Evolutionary conservation across 2,797 vertebrate genomes (phyloP), one percentile per base, ranked within the genome.

Genomic region (Cossypha caffra): DNA sequence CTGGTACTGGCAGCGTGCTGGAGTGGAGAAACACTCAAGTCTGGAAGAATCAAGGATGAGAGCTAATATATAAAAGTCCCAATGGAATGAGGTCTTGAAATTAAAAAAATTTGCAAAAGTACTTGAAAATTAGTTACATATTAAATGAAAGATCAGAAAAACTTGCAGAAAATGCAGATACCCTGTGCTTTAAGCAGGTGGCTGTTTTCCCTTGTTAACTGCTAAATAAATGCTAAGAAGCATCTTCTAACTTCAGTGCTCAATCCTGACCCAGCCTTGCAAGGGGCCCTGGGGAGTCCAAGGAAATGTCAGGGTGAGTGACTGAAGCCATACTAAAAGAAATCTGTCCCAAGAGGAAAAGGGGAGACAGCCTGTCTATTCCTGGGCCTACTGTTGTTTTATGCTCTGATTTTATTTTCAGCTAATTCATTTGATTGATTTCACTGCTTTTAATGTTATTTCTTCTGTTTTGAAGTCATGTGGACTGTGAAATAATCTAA

Each of bases 371-470:
- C 35, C 75, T 94, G 93, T 91, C 96, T 97, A 18, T 91, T 83
- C 57, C 73, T 66, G 75, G 73, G 80, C 61, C 81, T 92, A 43
- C 84, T 84, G 80, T 81, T 95, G 57, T 88, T 96, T 92, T 95
- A 91, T 92, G 63, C 51, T 64, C 21, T 95, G 88, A 96, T 84
- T 77, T 91, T 93, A 67, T 96, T 96, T 96, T 86, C 62, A 71
- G 77, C 64, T 93, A 93, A 93, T 90, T 92, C 28, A 80, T 88
- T 94, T 93, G 97, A 94, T 96, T 95, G 92, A 94, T 96, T 97
- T 93, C 35, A 29, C 47, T 80, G 75, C 75, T 95, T 95, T 94
- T 93, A 96, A 97, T 94, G 61, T 58, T 88, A 28, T 95, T 96
- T 94, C 61, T 94, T 91, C 78, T 88, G 64, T 88, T 96, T 94